Evolutionary conservation across 2,888 invertebrate species (phyloP), one percentile per base, ranked within the genome.

Genomic region (Carpatolechia fugitivella): DNA sequence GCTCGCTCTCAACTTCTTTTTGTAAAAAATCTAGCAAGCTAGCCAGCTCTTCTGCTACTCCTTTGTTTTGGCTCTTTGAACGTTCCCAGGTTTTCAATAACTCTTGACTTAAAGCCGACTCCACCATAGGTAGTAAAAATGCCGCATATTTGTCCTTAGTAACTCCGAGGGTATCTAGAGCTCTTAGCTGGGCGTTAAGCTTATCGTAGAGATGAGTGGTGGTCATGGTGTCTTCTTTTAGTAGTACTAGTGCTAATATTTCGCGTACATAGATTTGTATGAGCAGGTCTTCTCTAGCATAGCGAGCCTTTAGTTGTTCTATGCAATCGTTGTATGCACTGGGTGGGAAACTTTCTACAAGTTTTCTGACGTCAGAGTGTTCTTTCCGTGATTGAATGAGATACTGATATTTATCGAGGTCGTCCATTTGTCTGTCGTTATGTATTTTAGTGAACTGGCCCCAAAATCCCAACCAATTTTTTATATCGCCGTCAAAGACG

Each of bases 41-140:
- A 6, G 6, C 24, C 3, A 24, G 24, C 24, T 24, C 24, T 4
- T 24, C 24, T 3, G 24, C 3, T 4, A 24, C 24, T 4, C 6
- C 24, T 24, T 6, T 10, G 3, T 44, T 24, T 4, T 24, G 3
- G 6, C 3, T 4, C 24, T 24, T 24, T 3, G 24, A 4, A 24
- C 24, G 24, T 38, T 56, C 47, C 58, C 58, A 58, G 11, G 31
- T 13, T 20, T 31, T 13, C n/a, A 56, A 18, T 3, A 57, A 5
- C 8, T 57, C 57, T 8, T 56, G 31, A 6, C 56, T 54, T 1
- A 57, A n/a, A 2, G 57, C 57, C 1, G 57, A 57, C 13, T 60
- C 57, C 7, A 60, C 53, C 50, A 60, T 54, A 3, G 60, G 57
- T n/a, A 56, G 29, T 3, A 60, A 24, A 10, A 60, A 52, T 8